These are phyloP conservation scores for Drosophila bipectinata DNA, from an alignment of 1,140 invertebrate species.

Conservation along the genomic window DNA sequence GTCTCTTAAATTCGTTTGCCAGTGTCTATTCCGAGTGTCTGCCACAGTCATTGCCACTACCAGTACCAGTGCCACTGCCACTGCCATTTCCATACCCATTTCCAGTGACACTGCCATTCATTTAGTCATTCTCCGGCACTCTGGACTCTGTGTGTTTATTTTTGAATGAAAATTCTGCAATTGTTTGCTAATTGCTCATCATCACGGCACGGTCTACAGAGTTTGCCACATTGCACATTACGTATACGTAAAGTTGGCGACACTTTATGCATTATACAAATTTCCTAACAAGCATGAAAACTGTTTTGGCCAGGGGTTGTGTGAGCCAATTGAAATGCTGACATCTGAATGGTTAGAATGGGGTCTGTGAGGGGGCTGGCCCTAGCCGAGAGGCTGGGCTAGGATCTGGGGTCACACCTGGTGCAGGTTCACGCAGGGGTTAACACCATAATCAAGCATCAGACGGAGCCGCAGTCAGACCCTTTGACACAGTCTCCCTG, in stretches of 20 bases:
- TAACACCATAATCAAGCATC: slow-evolving; percentile 78
- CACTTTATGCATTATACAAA: slow-evolving; percentile 77
- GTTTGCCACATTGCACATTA: slow-evolving; percentile 61
- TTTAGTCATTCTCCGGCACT: slow-evolving; percentile 9
- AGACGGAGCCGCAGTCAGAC: slow-evolving; percentile 51
- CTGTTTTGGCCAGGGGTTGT: slow-evolving; percentile 40
- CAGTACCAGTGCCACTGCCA: slow-evolving; percentile 9
- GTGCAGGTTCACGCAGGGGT: slow-evolving; percentile 70
- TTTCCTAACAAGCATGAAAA: slow-evolving; percentile 73
- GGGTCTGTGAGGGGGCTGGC: background rate
- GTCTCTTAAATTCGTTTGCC: background rate
- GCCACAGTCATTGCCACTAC: background rate
- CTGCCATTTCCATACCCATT: slow-evolving; percentile 5
- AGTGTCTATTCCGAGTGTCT: background rate
- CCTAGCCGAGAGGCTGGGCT: slow-evolving; percentile 16
- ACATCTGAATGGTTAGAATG: slow-evolving; percentile 51
- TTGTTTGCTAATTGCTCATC: slow-evolving; percentile 81
- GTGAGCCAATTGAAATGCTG: slow-evolving; percentile 59
- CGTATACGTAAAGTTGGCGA: slow-evolving; percentile 72
- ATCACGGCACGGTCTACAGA: slow-evolving; percentile 53
- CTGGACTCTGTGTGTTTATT: slow-evolving; percentile 56
- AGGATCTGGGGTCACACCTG: slow-evolving; percentile 47
- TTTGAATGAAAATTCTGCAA: slow-evolving; percentile 66
- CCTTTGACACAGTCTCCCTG: slow-evolving; percentile 54
- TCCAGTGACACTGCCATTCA: slow-evolving; percentile 19